phyloP scores from a whole-genome alignment of 30 jellyfish, hydroid and myxozoan species.

The Catostylus mosaicus region DNA sequence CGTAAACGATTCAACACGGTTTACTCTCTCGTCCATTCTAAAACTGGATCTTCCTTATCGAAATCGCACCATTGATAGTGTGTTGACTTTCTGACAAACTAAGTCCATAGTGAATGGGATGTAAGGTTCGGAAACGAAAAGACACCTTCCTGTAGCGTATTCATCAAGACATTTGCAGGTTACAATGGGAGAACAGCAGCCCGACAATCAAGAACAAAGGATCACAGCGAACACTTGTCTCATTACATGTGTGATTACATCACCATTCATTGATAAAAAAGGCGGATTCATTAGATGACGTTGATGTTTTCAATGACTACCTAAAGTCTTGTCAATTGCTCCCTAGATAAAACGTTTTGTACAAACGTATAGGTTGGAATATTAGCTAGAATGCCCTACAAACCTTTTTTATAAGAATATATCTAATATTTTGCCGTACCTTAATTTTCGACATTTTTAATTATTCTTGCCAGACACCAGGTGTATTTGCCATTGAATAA shows the following conservation, averaged over 20 bases:
- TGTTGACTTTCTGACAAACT: neutral
- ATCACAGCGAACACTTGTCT: neutral
- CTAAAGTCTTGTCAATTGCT: too few species aligned
- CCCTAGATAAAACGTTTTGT: too few species aligned
- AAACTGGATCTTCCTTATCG: neutral
- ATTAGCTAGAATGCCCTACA: too few species aligned
- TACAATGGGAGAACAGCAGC: slow-evolving; percentile 27
- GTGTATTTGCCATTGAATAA: too few species aligned
- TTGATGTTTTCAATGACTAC: neutral
- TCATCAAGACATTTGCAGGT: slow-evolving; percentile 13
- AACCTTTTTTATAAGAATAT: too few species aligned
- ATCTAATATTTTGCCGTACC: too few species aligned
- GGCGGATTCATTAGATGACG: neutral
- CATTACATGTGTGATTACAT: neutral
- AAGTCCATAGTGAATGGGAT: neutral
- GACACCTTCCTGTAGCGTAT: slow-evolving; percentile 12
- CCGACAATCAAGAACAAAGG: neutral
- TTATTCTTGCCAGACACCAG: too few species aligned
- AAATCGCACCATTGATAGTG: neutral
- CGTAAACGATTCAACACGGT: neutral
- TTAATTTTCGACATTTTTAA: too few species aligned
- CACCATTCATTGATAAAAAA: neutral
- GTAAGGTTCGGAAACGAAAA: neutral
- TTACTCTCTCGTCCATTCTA: neutral
- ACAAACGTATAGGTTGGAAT: too few species aligned